Percentiles rank a stretch among this genome's conserved stretches.
Evolutionary conservation across 2,113 vertebrate species (phyloP).

Genomic region (Dasyurus viverrinus): DNA sequence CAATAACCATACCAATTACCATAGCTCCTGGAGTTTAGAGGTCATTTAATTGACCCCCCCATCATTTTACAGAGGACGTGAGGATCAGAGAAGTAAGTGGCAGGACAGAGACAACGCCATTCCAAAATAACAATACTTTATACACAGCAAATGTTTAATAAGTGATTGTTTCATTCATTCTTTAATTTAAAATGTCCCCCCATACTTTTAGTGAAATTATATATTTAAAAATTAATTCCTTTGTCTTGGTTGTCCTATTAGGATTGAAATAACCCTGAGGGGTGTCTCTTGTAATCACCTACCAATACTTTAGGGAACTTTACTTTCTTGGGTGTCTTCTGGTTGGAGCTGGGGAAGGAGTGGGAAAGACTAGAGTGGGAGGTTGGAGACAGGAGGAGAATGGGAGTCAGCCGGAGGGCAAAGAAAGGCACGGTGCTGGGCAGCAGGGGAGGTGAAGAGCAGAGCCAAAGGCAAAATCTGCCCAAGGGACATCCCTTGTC

Average conservation of each 20-base stretch:
- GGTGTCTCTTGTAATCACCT: background rate
- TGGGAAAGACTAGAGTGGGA: background rate
- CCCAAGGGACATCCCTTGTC: no score
- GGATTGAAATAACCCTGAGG: background rate
- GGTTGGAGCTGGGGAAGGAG: background rate
- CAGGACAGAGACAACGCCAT: background rate
- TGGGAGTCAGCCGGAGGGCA: background rate
- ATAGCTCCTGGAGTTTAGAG: background rate
- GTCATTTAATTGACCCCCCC: background rate
- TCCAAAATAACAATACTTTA: background rate
- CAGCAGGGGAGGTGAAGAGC: no score
- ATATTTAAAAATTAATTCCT: background rate
- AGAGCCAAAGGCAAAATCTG: background rate
- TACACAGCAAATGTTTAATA: background rate
- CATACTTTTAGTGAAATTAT: no score
- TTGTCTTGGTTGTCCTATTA: no score
- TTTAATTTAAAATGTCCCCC: background rate
- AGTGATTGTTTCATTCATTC: background rate
- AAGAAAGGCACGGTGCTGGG: no score
- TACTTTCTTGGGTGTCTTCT: background rate
- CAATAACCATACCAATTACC: background rate
- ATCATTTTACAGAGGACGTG: background rate
- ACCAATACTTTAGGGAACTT: background rate
- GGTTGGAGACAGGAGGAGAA: background rate
- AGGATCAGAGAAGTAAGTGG: background rate